phyloP scores from a whole-genome alignment of 2,113 vertebrate species.

The Sceloporus undulatus region DNA sequence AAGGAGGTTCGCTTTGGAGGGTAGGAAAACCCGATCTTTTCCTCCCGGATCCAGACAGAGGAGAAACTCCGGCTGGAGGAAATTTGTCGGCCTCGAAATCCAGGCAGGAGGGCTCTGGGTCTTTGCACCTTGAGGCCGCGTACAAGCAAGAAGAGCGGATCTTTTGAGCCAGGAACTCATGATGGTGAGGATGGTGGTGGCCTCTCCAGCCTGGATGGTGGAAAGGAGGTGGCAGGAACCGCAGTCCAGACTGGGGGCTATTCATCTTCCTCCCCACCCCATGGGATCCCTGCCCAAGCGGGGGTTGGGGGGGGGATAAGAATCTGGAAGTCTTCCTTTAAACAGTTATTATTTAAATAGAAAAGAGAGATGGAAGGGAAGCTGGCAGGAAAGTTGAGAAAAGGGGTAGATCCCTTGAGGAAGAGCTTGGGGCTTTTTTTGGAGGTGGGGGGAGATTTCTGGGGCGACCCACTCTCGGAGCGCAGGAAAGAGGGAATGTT shows the following conservation, averaged over 20 bases:
- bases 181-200: not conserved
- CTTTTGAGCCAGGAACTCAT: not conserved
- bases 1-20: not conserved
- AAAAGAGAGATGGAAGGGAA: too few relatives aligned
- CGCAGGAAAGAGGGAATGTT: not conserved
- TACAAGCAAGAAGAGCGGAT: not conserved
- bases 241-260: not conserved
- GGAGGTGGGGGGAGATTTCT: not conserved
- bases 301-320: not conserved
- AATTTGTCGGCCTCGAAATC: not conserved
- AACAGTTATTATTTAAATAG: too few relatives aligned
- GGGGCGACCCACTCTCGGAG: not conserved
- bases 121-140: not conserved
- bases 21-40: not conserved
- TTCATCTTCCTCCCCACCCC: not conserved
- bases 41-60: not conserved
- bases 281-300: not conserved
- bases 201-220: not conserved
- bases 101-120: not conserved
- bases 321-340: too few relatives aligned
- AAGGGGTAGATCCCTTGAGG: not conserved
- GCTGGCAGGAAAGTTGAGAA: not conserved
- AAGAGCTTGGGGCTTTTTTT: not conserved
- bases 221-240: not conserved
- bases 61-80: not conserved